Conservation (phyloP, 2,113 vertebrate species). For the Scopus umbretta region DNA sequence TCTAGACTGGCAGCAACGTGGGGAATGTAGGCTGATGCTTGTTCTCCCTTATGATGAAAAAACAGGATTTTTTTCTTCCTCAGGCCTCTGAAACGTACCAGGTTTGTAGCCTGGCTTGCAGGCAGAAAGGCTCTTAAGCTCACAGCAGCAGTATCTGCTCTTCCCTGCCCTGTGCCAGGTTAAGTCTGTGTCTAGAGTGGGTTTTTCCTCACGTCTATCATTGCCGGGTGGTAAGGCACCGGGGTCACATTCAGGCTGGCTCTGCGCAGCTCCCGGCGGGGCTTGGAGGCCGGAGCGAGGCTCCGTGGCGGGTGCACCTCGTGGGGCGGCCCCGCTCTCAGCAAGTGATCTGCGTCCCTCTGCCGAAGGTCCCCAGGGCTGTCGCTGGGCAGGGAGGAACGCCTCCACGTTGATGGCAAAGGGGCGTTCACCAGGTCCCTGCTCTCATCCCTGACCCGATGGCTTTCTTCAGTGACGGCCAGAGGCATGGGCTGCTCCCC, state of each 20-base stretch:
- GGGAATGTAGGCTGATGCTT: neutral
- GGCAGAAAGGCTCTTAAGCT: neutral
- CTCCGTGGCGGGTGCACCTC: constrained; percentile 10
- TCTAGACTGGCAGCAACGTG: accelerated
- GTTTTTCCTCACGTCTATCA: constrained; percentile 91
- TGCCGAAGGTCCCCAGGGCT: constrained; percentile 78
- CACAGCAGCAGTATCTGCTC: accelerated
- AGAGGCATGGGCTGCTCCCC: neutral
- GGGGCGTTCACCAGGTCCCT: constrained; percentile 86
- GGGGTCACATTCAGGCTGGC: constrained; percentile 74
- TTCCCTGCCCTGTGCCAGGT: neutral
- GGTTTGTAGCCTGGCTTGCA: neutral
- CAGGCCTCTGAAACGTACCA: neutral
- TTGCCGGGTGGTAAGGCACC: constrained; percentile 66
- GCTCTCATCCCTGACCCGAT: constrained; percentile 73
- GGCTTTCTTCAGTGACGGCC: constrained; percentile 41
- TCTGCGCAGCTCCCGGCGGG: constrained; percentile 78
- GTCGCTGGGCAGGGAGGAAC: constrained; percentile 85
- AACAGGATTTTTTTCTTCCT: neutral
- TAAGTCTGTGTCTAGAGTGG: constrained; percentile 69
- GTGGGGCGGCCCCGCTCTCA: constrained; percentile 55
- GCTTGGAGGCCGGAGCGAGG: constrained; percentile 67
- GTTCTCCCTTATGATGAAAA: neutral
- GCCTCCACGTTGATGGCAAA: constrained; percentile 86
- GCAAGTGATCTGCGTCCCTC: constrained; percentile 50